phyloP scores from a whole-genome alignment of 2,113 vertebrate genomes.

The Plecotus auritus region DNA sequence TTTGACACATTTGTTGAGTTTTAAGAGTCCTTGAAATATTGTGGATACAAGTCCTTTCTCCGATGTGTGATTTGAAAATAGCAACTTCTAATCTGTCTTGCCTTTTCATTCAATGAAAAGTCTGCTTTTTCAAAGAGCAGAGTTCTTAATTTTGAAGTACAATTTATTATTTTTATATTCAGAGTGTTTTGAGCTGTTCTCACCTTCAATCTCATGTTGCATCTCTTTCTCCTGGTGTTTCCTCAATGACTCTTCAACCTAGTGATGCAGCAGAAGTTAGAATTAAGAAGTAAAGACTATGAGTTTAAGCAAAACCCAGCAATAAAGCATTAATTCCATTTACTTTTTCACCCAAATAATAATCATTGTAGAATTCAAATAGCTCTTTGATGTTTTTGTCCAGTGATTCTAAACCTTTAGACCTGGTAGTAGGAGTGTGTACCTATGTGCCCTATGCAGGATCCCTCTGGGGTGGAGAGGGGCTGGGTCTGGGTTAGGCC shows the following conservation, averaged over 20 bases:
- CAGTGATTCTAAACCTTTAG: too few relatives aligned
- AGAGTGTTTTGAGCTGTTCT: background rate
- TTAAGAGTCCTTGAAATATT: background rate
- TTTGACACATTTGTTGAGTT: background rate
- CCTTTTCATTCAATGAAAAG: background rate
- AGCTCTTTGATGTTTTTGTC: background rate
- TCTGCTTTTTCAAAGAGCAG: background rate
- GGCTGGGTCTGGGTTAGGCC: background rate
- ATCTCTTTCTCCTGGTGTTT: background rate
- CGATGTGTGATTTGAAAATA: background rate
- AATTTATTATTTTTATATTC: background rate
- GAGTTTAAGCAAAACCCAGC: background rate
- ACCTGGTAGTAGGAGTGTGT: too few relatives aligned
- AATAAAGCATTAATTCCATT: background rate
- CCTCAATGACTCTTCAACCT: slow-evolving; percentile 38
- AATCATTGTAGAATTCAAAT: background rate
- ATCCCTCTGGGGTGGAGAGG: background rate
- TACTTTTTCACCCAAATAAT: background rate
- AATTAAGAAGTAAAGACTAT: background rate
- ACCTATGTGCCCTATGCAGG: too few relatives aligned
- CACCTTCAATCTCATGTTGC: slow-evolving; percentile 40
- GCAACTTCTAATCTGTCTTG: background rate
- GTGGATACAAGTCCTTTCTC: background rate
- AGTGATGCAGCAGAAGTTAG: background rate
- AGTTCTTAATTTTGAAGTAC: background rate